These are phyloP conservation scores for Philereme vetulata DNA, from an alignment of 2,888 invertebrate genomes.

Conservation along the genomic window DNA sequence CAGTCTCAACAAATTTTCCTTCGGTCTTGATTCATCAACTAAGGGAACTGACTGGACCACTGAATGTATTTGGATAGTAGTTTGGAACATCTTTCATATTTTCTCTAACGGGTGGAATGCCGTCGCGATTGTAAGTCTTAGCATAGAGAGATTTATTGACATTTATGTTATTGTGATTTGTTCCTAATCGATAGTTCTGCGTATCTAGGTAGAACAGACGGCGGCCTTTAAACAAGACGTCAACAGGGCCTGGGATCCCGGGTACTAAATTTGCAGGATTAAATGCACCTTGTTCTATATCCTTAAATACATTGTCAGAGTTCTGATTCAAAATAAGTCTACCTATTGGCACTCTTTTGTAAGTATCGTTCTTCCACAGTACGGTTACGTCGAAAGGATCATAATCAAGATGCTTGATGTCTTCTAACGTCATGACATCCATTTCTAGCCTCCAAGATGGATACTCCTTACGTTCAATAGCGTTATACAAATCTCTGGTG, in stretches of 20 bases:
- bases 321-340: conserved; percentile 55
- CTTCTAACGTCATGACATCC: conserved; percentile 55
- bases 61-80: conserved; percentile 53
- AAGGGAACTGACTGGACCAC: conserved; percentile 50
- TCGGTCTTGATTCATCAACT: conserved; percentile 42
- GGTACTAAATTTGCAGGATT: conserved; percentile 58
- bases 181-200: conserved; percentile 63
- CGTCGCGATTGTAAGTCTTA: conserved; percentile 48
- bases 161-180: conserved; percentile 48
- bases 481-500: conserved; percentile 88
- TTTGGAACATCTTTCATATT: conserved; percentile 48
- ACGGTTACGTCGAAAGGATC: conserved; percentile 66
- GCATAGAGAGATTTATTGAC: conserved; percentile 47
- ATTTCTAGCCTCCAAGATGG: conserved; percentile 66
- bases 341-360: conserved; percentile 56
- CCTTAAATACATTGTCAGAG: conserved; percentile 73
- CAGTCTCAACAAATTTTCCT: conserved; percentile 37
- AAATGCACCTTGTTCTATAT: conserved; percentile 79
- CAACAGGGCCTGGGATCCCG: conserved; percentile 79
- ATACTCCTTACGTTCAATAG: conserved; percentile 34
- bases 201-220: conserved; percentile 81
- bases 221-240: conserved; percentile 78
- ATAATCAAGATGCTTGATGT: conserved; percentile 53
- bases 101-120: conserved; percentile 42
- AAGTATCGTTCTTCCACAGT: conserved; percentile 67